Percentiles rank a stretch among this genome's conserved stretches.
Conservation (phyloP, 35 echinoderm and acorn worm species). For the Lytechinus variegatus region DNA sequence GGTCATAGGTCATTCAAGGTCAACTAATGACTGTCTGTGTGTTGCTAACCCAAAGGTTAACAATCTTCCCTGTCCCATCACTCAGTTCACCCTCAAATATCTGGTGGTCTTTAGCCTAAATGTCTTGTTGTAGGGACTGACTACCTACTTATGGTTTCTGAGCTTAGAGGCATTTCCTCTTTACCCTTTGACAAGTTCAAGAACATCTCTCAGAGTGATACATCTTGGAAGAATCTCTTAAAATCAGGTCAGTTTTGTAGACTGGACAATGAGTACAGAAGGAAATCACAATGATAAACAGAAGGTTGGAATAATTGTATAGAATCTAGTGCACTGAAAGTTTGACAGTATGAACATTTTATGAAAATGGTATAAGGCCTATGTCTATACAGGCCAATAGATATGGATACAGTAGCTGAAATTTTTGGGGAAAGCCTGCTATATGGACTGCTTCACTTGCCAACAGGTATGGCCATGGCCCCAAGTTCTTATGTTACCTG, state of each 20-base stretch:
- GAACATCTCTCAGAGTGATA: neutral
- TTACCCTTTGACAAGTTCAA: neutral
- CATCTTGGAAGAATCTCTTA: neutral
- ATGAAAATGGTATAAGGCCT: too few relatives aligned
- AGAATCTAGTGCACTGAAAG: neutral
- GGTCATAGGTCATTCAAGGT: constrained; percentile 27
- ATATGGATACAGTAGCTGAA: too few relatives aligned
- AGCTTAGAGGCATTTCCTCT: neutral
- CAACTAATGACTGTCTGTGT: constrained; percentile 23
- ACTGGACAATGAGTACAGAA: neutral
- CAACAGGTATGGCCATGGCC: too few relatives aligned
- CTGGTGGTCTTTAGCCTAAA: constrained; percentile 18
- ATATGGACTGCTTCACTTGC: too few relatives aligned
- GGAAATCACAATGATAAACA: neutral
- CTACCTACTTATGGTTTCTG: neutral
- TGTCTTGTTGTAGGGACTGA: constrained; percentile 2
- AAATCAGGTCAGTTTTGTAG: neutral
- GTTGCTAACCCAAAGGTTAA: neutral
- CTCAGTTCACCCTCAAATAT: neutral
- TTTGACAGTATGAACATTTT: neutral
- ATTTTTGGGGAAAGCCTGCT: too few relatives aligned
- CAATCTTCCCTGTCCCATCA: neutral
- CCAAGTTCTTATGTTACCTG: too few relatives aligned
- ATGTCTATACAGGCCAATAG: too few relatives aligned
- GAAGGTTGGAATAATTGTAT: neutral